Evolutionary conservation across 2,113 vertebrate genomes (phyloP).

Genomic region (Amazona guildingii): DNA sequence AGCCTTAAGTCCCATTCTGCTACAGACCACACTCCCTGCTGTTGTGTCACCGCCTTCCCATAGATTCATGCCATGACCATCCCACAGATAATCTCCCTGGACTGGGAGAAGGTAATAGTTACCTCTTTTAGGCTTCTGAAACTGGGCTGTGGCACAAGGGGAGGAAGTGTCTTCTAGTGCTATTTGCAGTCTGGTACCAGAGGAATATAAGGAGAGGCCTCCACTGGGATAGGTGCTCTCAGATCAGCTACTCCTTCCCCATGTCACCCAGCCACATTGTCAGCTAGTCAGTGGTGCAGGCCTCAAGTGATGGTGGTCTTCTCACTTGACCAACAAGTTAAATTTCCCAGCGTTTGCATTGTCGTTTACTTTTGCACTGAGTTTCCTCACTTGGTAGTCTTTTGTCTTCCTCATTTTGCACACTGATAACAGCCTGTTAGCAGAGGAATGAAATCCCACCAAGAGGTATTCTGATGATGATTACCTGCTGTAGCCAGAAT

Average conservation of each 20-base stretch:
- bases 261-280: not conserved
- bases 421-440: not conserved
- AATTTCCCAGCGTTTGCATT: not conserved
- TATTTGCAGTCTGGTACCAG: not conserved
- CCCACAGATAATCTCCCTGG: not conserved
- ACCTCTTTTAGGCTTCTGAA: not conserved
- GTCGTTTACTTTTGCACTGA: not conserved
- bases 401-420: not conserved
- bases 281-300: not conserved
- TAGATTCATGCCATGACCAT: not conserved
- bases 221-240: not conserved
- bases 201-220: not conserved
- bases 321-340: not conserved
- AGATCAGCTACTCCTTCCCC: not conserved
- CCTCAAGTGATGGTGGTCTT: not conserved
- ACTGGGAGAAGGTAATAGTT: not conserved
- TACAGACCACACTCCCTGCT: not conserved
- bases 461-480: not conserved
- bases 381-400: not conserved
- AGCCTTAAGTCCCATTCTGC: not conserved
- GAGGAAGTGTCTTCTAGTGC: not conserved
- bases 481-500: not conserved
- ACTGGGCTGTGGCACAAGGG: not conserved
- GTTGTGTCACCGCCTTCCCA: not conserved
- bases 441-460: not conserved